Base-by-base conservation (phyloP, 1,140 invertebrate species). In the Lasioglossum albipes region DNA sequence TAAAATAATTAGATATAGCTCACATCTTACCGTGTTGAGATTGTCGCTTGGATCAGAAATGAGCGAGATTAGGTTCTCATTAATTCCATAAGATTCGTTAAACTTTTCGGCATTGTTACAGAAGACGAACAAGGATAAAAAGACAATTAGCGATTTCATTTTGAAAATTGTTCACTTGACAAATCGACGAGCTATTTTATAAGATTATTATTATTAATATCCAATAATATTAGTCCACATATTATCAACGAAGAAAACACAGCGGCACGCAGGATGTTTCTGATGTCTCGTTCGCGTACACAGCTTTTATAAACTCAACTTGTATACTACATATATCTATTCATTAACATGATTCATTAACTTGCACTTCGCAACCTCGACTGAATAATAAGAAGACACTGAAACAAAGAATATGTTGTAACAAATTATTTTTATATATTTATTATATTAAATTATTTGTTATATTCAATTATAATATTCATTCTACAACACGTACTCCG, bases 11-110 rank as follows among this genome's bases (percentile, higher is more conserved):
- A 72, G 62, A 52, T 45, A 0, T n/a, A n/a, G n/a, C n/a, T n/a
- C n/a, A n/a, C n/a, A n/a, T 75, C 52, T 84, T 81, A 86, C 85
- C 1, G 75, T 82, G 9, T 68, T 52, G 4, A 87, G 66, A 0
- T 74, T 12, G 3, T 66, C 20, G 7, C 81, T 61, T 36, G 64
- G n/a, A 42, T 80, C 59, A 1, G 22, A 22, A 16, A n/a, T 0
- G 16, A 7, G 18, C n/a, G 57, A 9, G 20, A 54, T 54, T 20
- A n/a, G 10, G 45, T 45, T n/a, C 5, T 36, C 10, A 41, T 66
- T 31, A 7, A 4, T 13, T 31, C 22, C 12, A 18, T 9, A 42
- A 7, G 41, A 77, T 22, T 31, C 9, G 2, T 27, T n/a, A 9
- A 78, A 6, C 4, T 9, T 22, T 6, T 27, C 54, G 20, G 49